Base-by-base conservation (phyloP, 2,113 vertebrate genomes). In the Leuciscus idus region DNA sequence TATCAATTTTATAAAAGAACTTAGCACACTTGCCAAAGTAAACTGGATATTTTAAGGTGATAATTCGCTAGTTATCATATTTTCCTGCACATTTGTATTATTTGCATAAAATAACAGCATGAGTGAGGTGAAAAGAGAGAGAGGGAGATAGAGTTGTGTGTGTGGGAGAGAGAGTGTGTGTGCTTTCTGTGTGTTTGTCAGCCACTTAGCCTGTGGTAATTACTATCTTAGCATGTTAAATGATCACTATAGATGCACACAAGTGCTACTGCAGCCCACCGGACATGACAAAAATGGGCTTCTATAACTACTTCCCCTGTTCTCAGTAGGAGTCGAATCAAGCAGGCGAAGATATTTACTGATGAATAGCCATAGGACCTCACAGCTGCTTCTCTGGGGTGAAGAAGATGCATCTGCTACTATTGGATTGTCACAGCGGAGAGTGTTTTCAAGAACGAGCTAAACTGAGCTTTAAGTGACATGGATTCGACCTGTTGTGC, bases 181-280 rank as follows among this genome's bases (percentile, higher is more conserved):
- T 26, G 59, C 39, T 55, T 76, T 39, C n/a, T 78, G 55, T 81
- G 88, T 81, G 85, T 85, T 84, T 79, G 88, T 91, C 85, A 89
- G 88, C 89, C 81, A 68, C 87, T 55, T 78, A 84, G 88, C 83
- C 90, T 86, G 89, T 79, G 46, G 62, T 85, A 90, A 91, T 93
- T 93, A 93, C 93, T 91, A 91, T 78, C 88, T 84, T 87, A 79
- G 84, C 85, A 84, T 89, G 90, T 89, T 91, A 91, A 89, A 87
- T 90, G 86, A 91, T 89, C 84, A 88, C 90, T 86, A 77, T 90
- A 85, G 85, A 81, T 79, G 87, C 90, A 82, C 83, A 89, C 90
- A 92, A 91, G 90, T 89, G 88, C 80, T 87, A 88, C 68, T 89
- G 66, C 88, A 89, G 88, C 89, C 70, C 33, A 86, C 57, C 87